Evolutionary conservation across 2,888 invertebrate species (phyloP), one percentile per base, ranked within the genome.

Genomic region (Theodoxus fluviatilis): DNA sequence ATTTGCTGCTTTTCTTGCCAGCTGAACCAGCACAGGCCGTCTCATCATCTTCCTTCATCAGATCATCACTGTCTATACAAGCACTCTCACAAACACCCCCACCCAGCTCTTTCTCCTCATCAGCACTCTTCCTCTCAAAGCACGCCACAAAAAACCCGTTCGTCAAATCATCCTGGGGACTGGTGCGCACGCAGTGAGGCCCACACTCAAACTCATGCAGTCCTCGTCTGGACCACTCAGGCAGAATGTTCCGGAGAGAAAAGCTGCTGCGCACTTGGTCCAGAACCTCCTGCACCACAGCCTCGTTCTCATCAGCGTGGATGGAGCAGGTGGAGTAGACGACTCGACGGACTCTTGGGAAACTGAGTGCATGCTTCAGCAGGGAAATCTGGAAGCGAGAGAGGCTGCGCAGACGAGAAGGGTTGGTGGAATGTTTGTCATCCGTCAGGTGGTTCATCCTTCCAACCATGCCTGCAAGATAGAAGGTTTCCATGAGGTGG

Each of bases 321-420:
- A 95, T 82, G 0, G 98, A 99, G 84, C 99, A 99, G 0, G 99
- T 99, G 49, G 98, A 98, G 87, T 99, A 99, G 2, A 97, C 93
- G 22, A 99, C 92, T 70, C 93, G 90, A 83, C 94, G 93, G 0
- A 92, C 94, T 71, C 91, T 91, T 0, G 96, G 94, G 86, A 96
- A 97, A 18, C 90, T 91, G 85, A 98, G 91, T 0, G 98, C 96
- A 85, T 95, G 94, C 70, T 92, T 91, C 0, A 99, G 88, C 71
- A 98, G 91, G 25, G 76, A 74, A 6, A 73, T 74, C 72, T 84
- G 84, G 68, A 83, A 81, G 22, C 75, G 77, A 33, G 83, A 75
- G 38, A 87, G 71, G 22, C 78, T 80, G 47, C 79, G 65, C 1
- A 86, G 70, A 57, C 86, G 75, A 4, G 76, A 7, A 43, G n/a